A percentile compares a stretch with the other conserved stretches of the same genome.
Evolutionary conservation across 2,113 vertebrate species (phyloP).

Genomic region (Machaerirhynchus nigripectus): DNA sequence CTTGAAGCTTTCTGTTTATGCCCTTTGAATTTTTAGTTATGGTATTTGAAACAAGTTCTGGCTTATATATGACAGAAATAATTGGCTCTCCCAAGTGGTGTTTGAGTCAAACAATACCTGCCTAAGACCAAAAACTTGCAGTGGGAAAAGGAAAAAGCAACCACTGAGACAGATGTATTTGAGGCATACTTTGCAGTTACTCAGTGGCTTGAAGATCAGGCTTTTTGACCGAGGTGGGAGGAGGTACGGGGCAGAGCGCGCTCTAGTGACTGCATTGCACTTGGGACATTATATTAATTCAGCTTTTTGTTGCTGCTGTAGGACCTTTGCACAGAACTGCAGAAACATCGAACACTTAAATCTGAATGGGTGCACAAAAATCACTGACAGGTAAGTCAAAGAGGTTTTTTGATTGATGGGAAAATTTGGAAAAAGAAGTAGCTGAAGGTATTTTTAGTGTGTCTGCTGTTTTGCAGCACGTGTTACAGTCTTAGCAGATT

Average conservation of each 20-base stretch:
- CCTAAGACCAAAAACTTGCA: neutral
- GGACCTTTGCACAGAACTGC: constrained; percentile 96
- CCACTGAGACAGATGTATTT: neutral
- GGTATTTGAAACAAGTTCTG: neutral
- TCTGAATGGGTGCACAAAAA: constrained; percentile 95
- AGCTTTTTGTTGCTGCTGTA: constrained; percentile 59
- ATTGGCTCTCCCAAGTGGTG: neutral
- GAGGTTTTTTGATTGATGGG: neutral
- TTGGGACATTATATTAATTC: neutral
- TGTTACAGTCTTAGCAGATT: constrained; percentile 95
- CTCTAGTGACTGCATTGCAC: constrained; percentile 2
- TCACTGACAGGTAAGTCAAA: constrained; percentile 84
- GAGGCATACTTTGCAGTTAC: neutral
- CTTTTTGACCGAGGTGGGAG: neutral
- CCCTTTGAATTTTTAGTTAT: neutral
- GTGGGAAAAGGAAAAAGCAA: neutral
- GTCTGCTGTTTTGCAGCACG: constrained; percentile 78
- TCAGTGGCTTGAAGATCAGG: neutral
- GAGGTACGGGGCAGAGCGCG: neutral
- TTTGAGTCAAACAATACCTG: neutral
- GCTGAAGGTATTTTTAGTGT: constrained; percentile 67
- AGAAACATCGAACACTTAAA: constrained; percentile 94
- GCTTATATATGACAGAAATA: neutral
- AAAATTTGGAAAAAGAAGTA: constrained; percentile 29
- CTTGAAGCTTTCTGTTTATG: neutral